Evolutionary conservation across 1,140 invertebrate species (phyloP).

Genomic region (Rhagoletis zephyria): DNA sequence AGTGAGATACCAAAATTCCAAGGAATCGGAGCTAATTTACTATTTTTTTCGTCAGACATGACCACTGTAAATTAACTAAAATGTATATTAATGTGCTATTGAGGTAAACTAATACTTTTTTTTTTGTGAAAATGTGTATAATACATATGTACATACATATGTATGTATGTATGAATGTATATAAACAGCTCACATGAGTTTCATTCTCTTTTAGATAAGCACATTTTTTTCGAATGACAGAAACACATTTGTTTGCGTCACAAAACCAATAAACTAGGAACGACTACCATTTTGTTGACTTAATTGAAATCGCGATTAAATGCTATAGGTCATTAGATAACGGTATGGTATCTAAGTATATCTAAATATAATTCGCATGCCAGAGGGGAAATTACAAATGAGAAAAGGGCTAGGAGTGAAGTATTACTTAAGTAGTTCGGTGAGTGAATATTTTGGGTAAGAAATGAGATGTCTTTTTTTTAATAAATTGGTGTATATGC

Average conservation of each 20-base stretch:
- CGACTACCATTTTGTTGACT: background rate
- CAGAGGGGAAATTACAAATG: background rate
- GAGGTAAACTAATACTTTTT: background rate
- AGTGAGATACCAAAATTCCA: background rate
- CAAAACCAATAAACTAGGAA: background rate
- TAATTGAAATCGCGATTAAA: background rate
- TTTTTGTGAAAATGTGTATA: background rate
- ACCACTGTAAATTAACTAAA: background rate
- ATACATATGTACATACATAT: too few relatives aligned
- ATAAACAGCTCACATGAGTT: background rate
- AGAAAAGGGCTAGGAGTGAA: background rate
- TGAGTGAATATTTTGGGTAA: too few relatives aligned
- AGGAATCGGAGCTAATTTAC: too few relatives aligned
- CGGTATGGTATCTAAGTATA: too few relatives aligned
- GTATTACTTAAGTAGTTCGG: background rate
- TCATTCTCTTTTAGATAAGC: background rate
- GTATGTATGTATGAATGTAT: background rate
- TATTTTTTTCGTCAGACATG: too few relatives aligned
- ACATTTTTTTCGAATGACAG: background rate
- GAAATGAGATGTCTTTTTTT: too few relatives aligned
- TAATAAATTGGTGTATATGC: too few relatives aligned
- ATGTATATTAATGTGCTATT: constrained; percentile 6
- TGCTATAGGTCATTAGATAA: background rate
- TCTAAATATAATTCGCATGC: too few relatives aligned
- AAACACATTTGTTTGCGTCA: constrained; percentile 11